These are phyloP conservation scores for Auanema freiburgensis DNA, from an alignment of 2,888 invertebrate genomes.

Conservation along the genomic window DNA sequence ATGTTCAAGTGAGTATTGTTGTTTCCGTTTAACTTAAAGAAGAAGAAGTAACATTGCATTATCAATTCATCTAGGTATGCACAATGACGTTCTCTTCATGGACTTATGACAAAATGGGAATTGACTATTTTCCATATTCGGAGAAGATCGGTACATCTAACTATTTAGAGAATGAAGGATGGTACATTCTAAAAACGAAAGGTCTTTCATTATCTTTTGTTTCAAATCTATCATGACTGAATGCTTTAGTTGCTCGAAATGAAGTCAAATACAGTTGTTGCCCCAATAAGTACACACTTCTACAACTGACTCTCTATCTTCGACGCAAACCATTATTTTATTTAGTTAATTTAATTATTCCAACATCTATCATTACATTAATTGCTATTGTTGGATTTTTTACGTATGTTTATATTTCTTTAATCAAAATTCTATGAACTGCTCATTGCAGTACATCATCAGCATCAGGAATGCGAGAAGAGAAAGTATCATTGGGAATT, in stretches of 20 bases:
- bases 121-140: slow-evolving; percentile 61
- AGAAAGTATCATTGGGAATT: slow-evolving; percentile 68
- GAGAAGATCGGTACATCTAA: slow-evolving; percentile 59
- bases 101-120: slow-evolving; percentile 63
- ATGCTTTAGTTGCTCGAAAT: slow-evolving; percentile 49
- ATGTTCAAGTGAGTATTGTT: slow-evolving; percentile 47
- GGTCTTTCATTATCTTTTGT: slow-evolving; percentile 29
- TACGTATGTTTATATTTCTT: slow-evolving; percentile 54
- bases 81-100: slow-evolving; percentile 62
- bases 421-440: background rate
- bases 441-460: slow-evolving; percentile 63
- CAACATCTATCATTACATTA: slow-evolving; percentile 61
- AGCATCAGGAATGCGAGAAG: slow-evolving; percentile 65
- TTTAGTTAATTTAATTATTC: slow-evolving; percentile 62
- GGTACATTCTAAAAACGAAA: slow-evolving; percentile 58
- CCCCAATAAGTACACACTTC: slow-evolving; percentile 62
- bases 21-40: slow-evolving; percentile 8
- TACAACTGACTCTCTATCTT: slow-evolving; percentile 56
- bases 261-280: slow-evolving; percentile 63
- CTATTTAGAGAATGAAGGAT: slow-evolving; percentile 63
- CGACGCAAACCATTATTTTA: slow-evolving; percentile 63
- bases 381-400: slow-evolving; percentile 65
- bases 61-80: slow-evolving; percentile 57
- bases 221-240: background rate
- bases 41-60: no score